Evolutionary conservation across 2,113 vertebrate species (phyloP), one percentile per base, ranked within the genome.

Genomic region (Crotalus viridis): DNA sequence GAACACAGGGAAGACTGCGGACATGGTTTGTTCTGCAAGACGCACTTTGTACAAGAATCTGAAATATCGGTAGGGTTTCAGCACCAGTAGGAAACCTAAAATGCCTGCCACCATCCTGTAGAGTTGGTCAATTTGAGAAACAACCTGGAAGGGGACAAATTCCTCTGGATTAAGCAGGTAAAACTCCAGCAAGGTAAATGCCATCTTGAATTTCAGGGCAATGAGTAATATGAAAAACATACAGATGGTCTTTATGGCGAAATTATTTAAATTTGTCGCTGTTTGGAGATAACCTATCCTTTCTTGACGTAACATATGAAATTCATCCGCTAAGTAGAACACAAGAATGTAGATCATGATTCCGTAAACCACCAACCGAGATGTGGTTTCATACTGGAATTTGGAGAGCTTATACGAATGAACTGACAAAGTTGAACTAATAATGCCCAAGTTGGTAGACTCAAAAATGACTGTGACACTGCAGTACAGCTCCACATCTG

Each of bases 51-150:
- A 97, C 33, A 97, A 57, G 64, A 96, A 90, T 0, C 93, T 91
- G 85, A 94, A 91, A 61, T 96, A 98, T 54, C 94, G 85, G 9
- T 97, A 96, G 0, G 95, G 97, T 95, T 97, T 98, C 94, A 98
- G 52, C 69, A 96, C 39, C 0, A 64, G 94, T 51, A 97, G 48
- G 56, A 98, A 97, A 3, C 94, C 13, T 86, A 98, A 91, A 93
- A 98, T 92, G 1, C 96, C 97, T 59, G 96, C 28, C 2, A 51
- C 69, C 28, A 94, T 61, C 93, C 52, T 93, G 92, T 97, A 74
- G 59, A 33, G 9, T 21, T 95, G 74, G 52, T 98, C 97, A 0
- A 96, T 33, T 1, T 91, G 93, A 85, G 97, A 95, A 91, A 97
- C 89, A 0, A 94, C 94, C 0, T 98, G 97, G 55, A 98, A 98